Percentiles rank a stretch among this genome's conserved stretches.
These are phyloP conservation scores for Sebastes kiyomatsui DNA, from an alignment of 2,797 vertebrate genomes.

Conservation along the genomic window DNA sequence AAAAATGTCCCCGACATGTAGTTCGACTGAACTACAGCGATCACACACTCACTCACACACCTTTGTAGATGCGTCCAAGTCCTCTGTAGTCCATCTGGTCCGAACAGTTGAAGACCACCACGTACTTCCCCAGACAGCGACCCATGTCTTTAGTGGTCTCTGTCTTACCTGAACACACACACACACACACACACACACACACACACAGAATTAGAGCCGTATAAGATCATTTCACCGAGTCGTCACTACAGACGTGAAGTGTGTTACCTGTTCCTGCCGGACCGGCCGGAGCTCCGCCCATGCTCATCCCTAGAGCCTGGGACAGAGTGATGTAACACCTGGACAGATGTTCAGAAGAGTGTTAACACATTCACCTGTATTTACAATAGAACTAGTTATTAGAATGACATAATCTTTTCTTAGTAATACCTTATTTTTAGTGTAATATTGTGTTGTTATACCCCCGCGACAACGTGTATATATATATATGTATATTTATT, in stretches of 20 bases:
- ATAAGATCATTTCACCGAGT: neutral
- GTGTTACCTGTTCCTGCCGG: conserved; percentile 81
- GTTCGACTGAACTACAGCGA: too few species aligned
- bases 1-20: too few species aligned
- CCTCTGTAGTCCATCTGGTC: conserved; percentile 91
- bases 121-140: conserved; percentile 87
- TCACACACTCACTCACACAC: conserved; percentile 53
- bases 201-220: too few species aligned
- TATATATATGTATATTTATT: too few species aligned
- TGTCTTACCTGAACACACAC: conserved; percentile 79
- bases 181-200: neutral
- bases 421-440: too few species aligned
- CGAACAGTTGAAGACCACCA: conserved; percentile 89
- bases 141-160: conserved; percentile 91
- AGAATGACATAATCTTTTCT: too few species aligned
- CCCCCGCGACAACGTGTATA: too few species aligned
- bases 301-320: conserved; percentile 87
- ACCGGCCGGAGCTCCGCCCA: conserved; percentile 88
- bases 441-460: too few species aligned
- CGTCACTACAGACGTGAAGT: fast-evolving
- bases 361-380: neutral
- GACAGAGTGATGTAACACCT: conserved; percentile 89
- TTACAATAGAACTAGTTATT: too few species aligned
- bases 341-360: conserved; percentile 1
- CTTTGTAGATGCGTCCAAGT: conserved; percentile 88